phyloP scores from a whole-genome alignment of 2,113 vertebrate genomes.

The Gulo gulo region DNA sequence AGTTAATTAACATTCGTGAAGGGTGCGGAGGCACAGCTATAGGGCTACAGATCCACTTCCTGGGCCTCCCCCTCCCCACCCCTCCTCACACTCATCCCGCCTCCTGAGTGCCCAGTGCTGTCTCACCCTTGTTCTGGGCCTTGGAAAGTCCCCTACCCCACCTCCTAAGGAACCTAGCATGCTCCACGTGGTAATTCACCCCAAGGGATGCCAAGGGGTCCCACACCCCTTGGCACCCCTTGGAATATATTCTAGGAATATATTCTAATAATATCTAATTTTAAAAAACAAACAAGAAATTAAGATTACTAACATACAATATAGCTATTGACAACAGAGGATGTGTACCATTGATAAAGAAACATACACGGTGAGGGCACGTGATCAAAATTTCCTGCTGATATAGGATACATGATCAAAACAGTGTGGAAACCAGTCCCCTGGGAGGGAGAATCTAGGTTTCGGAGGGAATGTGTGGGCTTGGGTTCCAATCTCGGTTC shows the following conservation, averaged over 20 bases:
- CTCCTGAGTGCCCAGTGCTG: rapidly evolving
- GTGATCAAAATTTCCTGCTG: background rate
- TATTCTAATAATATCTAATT: background rate
- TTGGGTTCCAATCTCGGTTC: background rate
- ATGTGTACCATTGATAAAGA: background rate
- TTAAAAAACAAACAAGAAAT: background rate
- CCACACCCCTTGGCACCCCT: no score
- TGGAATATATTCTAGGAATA: background rate
- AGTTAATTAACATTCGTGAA: background rate
- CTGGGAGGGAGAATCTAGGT: background rate
- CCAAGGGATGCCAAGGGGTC: no score
- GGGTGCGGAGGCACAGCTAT: background rate
- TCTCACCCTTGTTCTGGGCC: background rate
- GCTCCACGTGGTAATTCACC: background rate
- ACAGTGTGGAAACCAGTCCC: background rate
- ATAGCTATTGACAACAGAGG: background rate
- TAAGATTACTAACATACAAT: background rate
- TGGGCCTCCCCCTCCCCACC: background rate
- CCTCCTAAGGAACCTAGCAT: background rate
- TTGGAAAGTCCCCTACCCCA: no score
- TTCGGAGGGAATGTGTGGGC: background rate
- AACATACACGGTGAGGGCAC: rapidly evolving
- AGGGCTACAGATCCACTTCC: background rate
- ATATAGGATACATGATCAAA: background rate
- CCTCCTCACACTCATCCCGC: background rate